Evolutionary conservation across 2,113 vertebrate species (phyloP).

Genomic region (Ochotona curzoniae): DNA sequence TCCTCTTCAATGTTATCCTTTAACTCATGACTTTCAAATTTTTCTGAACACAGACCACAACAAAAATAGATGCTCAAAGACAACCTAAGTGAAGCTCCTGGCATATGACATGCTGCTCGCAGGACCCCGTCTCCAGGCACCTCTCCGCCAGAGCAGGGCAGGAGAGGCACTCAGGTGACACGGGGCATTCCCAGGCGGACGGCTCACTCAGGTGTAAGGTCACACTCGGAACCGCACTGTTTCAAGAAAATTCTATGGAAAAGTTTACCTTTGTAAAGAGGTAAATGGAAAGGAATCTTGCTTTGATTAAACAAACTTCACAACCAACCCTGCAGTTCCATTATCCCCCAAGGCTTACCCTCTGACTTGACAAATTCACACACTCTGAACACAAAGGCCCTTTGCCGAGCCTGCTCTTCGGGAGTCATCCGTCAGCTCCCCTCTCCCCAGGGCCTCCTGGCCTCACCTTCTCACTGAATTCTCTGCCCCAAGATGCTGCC

Average conservation of each 20-base stretch:
- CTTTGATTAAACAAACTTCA: neutral
- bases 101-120: neutral
- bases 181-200: neutral
- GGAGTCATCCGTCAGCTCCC: neutral
- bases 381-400: neutral
- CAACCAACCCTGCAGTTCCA: neutral
- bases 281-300: neutral
- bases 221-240: slow-evolving; percentile 12
- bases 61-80: neutral
- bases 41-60: neutral
- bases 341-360: neutral
- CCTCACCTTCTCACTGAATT: neutral
- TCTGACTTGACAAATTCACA: neutral
- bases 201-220: neutral
- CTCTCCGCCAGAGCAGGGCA: neutral
- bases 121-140: neutral
- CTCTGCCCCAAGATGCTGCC: neutral
- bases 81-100: neutral
- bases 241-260: slow-evolving; percentile 11
- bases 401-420: neutral
- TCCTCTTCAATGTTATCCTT: neutral
- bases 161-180: neutral
- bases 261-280: neutral
- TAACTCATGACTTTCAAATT: slow-evolving; percentile 8
- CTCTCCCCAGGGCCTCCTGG: neutral